Base-by-base conservation (phyloP, 2,888 invertebrate species). In the Trilocha varians region DNA sequence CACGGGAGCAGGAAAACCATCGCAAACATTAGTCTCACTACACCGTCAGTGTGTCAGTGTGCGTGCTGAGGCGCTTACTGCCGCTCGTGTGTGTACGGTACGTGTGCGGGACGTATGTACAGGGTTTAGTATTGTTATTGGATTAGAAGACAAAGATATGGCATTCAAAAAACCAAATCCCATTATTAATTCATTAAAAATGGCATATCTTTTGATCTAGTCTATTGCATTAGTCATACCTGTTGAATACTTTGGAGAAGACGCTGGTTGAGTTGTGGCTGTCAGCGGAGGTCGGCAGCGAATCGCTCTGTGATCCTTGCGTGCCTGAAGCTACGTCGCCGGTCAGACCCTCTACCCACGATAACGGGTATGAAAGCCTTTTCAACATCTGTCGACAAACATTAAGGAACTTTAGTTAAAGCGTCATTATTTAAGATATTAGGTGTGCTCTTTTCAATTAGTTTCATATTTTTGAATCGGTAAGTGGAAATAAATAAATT, bases 331-430 rank as follows among this genome's bases (percentile, higher is more conserved):
- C 89, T 52, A 89, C 91, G 50, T 94, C 95, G 43, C 94, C 92
- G 0, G 94, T 92, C 34, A 95, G 84, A 2, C 95, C 95, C 72
- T 96, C 96, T 88, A 96, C 95, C 95, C 96, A 96, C 2, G 95
- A 92, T 41, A 96, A 79, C 13, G 96, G 96, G 85, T 96, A 95
- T 1, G 96, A 96, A 46, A 97, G 90, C 59, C 96, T 90, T 80
- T 96, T 96, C 59, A 96, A 85, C 94, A 96, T 95, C 95, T 96
- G 66, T n/a, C n/a, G n/a, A n/a, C n/a, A n/a, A n/a, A n/a, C n/a
- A n/a, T n/a, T n/a, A n/a, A n/a, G n/a, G n/a, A n/a, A n/a, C n/a
- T n/a, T n/a, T n/a, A n/a, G n/a, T n/a, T n/a, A n/a, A n/a, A n/a
- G n/a, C n/a, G n/a, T n/a, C n/a, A n/a, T n/a, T n/a, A n/a, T n/a